phyloP scores from a whole-genome alignment of 2,113 vertebrate genomes.

The Labeo catla region DNA sequence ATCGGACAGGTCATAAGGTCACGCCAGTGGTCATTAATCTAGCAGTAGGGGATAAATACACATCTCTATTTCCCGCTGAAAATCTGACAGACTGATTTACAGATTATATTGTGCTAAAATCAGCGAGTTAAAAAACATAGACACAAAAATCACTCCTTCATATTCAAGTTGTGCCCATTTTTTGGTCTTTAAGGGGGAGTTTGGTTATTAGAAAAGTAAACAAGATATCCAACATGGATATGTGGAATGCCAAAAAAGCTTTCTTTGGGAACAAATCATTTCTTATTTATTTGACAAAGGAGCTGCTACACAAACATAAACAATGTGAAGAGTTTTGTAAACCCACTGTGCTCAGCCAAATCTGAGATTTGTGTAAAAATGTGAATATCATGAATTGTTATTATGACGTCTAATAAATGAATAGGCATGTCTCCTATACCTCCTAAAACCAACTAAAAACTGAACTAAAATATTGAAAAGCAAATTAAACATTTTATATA shows the following conservation, averaged over 20 bases:
- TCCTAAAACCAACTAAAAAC: background rate
- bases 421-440: background rate
- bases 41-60: conserved; percentile 67
- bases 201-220: conserved; percentile 32
- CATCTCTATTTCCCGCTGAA: conserved; percentile 64
- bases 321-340: background rate
- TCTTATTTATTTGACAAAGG: conserved; percentile 27
- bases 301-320: conserved; percentile 21
- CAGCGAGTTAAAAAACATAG: conserved; percentile 1
- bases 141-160: conserved; percentile 25
- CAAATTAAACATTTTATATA: background rate
- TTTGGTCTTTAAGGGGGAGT: conserved; percentile 7
- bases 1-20: conserved; percentile 74
- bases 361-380: background rate
- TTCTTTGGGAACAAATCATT: conserved; percentile 20
- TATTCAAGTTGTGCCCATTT: conserved; percentile 20
- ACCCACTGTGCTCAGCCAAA: background rate
- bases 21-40: conserved; percentile 72
- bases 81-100: conserved; percentile 50
- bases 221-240: background rate
- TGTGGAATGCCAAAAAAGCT: background rate
- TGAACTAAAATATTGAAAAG: background rate
- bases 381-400: background rate
- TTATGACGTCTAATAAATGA: background rate
- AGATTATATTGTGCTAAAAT: conserved; percentile 47